These are phyloP conservation scores for Pogonognathellus flavescens DNA, from an alignment of 1,140 invertebrate species.

Conservation along the genomic window DNA sequence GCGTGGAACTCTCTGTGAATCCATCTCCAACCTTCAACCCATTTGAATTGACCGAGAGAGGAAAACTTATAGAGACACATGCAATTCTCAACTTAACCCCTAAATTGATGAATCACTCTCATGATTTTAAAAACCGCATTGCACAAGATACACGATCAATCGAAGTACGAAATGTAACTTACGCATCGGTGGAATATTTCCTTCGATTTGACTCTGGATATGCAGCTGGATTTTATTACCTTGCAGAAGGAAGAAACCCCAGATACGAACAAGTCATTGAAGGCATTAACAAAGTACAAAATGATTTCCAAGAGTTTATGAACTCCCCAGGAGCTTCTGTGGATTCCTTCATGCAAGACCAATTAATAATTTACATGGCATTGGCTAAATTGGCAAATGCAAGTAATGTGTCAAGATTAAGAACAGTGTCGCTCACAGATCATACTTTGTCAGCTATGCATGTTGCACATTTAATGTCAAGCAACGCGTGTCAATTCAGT, in stretches of 20 bases:
- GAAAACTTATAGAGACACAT: conserved; percentile 42
- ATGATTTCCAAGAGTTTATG: conserved; percentile 51
- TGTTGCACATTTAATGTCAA: conserved; percentile 57
- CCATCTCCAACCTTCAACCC: conserved; percentile 44
- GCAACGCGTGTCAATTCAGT: conserved; percentile 30
- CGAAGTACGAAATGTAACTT: conserved; percentile 58
- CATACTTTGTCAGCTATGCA: conserved; percentile 64
- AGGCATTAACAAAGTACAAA: conserved; percentile 51
- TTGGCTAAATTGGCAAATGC: conserved; percentile 60
- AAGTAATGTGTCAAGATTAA: conserved; percentile 17
- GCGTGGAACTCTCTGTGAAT: conserved; percentile 56
- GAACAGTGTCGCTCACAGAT: conserved; percentile 43
- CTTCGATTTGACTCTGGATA: conserved; percentile 55
- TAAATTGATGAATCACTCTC: conserved; percentile 33
- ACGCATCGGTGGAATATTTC: conserved; percentile 63
- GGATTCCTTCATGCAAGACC: conserved; percentile 64
- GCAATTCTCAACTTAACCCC: conserved; percentile 63
- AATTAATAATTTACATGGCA: conserved; percentile 66
- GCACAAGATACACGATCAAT: conserved; percentile 49
- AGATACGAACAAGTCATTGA: conserved; percentile 39
- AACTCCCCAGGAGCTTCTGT: conserved; percentile 47
- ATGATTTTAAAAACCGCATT: conserved; percentile 52
- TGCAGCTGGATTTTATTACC: conserved; percentile 56
- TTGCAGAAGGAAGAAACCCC: conserved; percentile 53
- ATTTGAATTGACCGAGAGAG: conserved; percentile 51